phyloP scores from a whole-genome alignment of 2,888 invertebrate genomes.

The Polydrusus tereticollis region DNA sequence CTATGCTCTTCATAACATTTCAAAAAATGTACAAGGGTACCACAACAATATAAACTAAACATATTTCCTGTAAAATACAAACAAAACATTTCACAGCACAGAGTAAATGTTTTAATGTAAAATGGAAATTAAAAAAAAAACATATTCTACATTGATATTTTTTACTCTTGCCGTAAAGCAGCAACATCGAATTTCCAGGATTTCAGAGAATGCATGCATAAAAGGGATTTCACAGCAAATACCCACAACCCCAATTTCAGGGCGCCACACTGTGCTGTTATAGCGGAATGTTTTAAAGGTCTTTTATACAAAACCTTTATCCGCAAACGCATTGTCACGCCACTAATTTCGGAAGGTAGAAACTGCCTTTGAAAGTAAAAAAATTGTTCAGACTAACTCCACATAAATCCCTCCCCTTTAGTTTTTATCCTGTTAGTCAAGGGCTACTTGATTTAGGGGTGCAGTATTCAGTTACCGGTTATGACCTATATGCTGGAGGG shows the following conservation, averaged over 20 bases:
- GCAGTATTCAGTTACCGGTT: not conserved
- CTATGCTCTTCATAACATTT: too few species aligned
- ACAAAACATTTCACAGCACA: too few species aligned
- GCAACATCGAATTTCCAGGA: slow-evolving; percentile 14
- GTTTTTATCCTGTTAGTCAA: slow-evolving; percentile 25
- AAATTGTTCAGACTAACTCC: not conserved
- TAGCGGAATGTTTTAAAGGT: slow-evolving; percentile 24
- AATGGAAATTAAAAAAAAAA: not conserved
- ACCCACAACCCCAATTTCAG: slow-evolving; percentile 21
- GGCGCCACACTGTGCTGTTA: slow-evolving; percentile 6
- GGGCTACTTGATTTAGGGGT: slow-evolving; percentile 19
- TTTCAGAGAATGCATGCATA: slow-evolving; percentile 28
- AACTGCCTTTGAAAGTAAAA: slow-evolving; percentile 23
- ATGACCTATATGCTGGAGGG: too few species aligned
- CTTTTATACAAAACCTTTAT: slow-evolving; percentile 13
- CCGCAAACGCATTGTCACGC: slow-evolving; percentile 27
- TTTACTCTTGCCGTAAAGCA: not conserved
- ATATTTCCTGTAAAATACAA: too few species aligned
- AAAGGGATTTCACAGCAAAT: slow-evolving; percentile 30
- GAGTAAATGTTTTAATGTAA: too few species aligned
- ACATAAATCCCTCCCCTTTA: not conserved
- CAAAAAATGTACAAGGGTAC: too few species aligned
- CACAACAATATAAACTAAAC: too few species aligned
- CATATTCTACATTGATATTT: not conserved
- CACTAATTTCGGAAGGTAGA: slow-evolving; percentile 27